phyloP scores from a whole-genome alignment of 1,140 invertebrate species.

The Leptinotarsa texana region DNA sequence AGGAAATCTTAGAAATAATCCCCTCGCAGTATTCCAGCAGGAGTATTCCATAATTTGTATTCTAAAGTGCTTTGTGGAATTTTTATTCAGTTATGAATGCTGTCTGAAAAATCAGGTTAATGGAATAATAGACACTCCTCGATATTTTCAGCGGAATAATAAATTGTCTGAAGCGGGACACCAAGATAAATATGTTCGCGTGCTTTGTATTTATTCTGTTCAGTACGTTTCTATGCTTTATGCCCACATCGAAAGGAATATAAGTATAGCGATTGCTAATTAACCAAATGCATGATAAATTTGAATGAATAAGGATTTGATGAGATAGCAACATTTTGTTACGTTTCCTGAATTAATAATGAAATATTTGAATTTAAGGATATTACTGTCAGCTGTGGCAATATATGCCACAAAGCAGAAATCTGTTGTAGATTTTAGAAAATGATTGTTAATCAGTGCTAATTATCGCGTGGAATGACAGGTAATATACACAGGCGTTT shows the following conservation, averaged over 20 bases:
- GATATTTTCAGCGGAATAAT: neutral
- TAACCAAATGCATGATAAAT: constrained; percentile 3
- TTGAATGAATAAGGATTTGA: neutral
- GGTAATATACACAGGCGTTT: too few relatives aligned
- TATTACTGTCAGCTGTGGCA: too few relatives aligned
- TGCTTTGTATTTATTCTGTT: neutral
- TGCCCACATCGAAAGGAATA: neutral
- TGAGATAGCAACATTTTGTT: neutral
- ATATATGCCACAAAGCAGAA: too few relatives aligned
- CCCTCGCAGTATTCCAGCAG: neutral
- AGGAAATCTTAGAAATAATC: constrained; percentile 8
- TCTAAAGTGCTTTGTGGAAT: neutral
- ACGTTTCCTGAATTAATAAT: too few relatives aligned
- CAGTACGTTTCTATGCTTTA: neutral
- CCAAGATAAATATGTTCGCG: neutral
- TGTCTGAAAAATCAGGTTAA: constrained; percentile 4
- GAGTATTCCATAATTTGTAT: constrained; percentile 6
- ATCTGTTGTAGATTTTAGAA: too few relatives aligned
- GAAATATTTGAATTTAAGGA: too few relatives aligned
- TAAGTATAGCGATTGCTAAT: neutral
- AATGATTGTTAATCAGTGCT: too few relatives aligned
- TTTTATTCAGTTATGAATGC: neutral
- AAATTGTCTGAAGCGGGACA: neutral
- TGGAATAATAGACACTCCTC: constrained; percentile 6
- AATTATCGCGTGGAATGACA: too few relatives aligned